Evolutionary conservation across 2,888 invertebrate genomes (phyloP).

Genomic region (Antheraea yamamai): DNA sequence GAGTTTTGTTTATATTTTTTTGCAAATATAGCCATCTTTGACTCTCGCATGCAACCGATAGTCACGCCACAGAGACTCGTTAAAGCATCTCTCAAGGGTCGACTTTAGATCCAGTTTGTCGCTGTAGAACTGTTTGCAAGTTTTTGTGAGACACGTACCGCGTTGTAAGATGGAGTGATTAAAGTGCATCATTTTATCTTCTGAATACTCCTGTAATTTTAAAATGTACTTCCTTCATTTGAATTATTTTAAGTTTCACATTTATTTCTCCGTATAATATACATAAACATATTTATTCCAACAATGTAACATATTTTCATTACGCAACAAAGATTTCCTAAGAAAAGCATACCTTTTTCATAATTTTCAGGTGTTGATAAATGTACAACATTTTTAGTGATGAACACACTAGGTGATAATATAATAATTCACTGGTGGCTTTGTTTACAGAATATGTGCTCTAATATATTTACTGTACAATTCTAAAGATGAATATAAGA

Average conservation of each 20-base stretch:
- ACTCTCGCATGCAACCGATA: too few relatives aligned
- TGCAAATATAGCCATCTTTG: too few relatives aligned
- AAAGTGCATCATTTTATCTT: constrained; percentile 6
- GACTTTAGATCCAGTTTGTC: constrained; percentile 23
- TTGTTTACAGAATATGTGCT: too few relatives aligned
- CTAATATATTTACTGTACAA: too few relatives aligned
- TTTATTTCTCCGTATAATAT: background rate
- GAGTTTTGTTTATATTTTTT: background rate
- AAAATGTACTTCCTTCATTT: background rate
- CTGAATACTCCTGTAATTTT: constrained; percentile 12
- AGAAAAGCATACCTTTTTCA: background rate
- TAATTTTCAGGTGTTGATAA: background rate
- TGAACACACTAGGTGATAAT: too few relatives aligned
- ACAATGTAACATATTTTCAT: background rate
- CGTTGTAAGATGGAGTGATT: constrained; percentile 11
- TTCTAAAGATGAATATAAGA: too few relatives aligned
- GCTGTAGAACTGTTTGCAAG: constrained; percentile 2
- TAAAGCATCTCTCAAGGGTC: constrained; percentile 33
- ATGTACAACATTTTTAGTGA: background rate
- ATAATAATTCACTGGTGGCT: too few relatives aligned
- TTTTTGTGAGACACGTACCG: constrained; percentile 8
- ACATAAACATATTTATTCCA: background rate
- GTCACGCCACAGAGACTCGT: constrained; percentile 26
- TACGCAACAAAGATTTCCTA: background rate
- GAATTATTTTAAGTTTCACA: background rate